Evolutionary conservation across 2,113 vertebrate genomes (phyloP).

Genomic region (Butastur rufipennis): DNA sequence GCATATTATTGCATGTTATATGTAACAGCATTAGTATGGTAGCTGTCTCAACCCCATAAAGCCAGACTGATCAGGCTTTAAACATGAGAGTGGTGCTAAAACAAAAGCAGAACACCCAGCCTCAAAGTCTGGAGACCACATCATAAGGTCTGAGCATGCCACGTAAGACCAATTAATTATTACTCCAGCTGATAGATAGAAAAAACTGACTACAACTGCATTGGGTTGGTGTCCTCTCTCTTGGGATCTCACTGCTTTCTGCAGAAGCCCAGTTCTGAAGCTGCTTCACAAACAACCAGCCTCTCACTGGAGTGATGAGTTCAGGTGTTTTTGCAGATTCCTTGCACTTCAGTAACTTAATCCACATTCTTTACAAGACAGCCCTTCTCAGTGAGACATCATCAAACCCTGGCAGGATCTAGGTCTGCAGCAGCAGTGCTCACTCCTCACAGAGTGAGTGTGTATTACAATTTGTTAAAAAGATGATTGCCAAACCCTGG

Average conservation of each 20-base stretch:
- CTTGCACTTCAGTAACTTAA: no score
- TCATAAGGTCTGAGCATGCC: rapidly evolving
- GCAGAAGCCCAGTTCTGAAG: neutral
- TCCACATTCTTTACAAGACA: neutral
- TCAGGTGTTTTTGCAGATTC: neutral
- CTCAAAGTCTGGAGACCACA: neutral
- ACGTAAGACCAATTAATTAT: rapidly evolving
- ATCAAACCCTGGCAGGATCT: rapidly evolving
- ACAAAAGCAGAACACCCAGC: neutral
- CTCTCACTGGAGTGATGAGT: rapidly evolving
- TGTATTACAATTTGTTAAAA: rapidly evolving
- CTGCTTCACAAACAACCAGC: neutral
- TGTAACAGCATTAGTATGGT: rapidly evolving
- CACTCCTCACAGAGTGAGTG: neutral
- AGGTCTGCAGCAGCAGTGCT: neutral
- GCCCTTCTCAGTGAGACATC: neutral
- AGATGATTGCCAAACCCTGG: neutral
- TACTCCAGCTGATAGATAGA: neutral
- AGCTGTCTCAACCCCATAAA: neutral
- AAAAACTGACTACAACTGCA: neutral
- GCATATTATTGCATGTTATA: no score
- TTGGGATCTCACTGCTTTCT: neutral
- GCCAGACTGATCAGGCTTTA: neutral
- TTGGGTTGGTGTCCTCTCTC: neutral
- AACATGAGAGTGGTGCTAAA: rapidly evolving